Evolutionary conservation across 2,113 vertebrate species (phyloP).

Genomic region (Accipiter cooperii): DNA sequence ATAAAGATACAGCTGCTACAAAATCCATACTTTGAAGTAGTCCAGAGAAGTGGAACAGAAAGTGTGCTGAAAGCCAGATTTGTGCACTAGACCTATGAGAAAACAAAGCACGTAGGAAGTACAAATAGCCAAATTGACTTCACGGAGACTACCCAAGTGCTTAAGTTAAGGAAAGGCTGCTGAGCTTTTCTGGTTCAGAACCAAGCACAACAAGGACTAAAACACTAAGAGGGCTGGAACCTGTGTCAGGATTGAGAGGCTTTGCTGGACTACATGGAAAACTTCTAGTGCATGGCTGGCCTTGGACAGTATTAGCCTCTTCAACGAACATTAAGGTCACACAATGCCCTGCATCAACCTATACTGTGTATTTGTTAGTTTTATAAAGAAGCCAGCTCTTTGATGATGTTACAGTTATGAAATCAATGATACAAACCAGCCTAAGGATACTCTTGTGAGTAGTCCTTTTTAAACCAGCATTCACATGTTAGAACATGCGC

Average conservation of each 20-base stretch:
- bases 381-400: neutral
- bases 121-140: neutral
- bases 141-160: neutral
- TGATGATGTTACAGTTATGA: neutral
- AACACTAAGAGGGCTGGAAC: neutral
- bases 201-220: neutral
- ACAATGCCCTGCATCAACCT: neutral
- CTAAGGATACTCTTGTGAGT: neutral
- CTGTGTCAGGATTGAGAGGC: neutral
- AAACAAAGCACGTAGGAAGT: neutral
- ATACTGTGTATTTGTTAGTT: neutral
- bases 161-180: neutral
- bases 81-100: neutral
- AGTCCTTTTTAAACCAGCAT: neutral
- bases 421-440: neutral
- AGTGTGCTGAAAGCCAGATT: neutral
- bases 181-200: neutral
- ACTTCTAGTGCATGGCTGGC: neutral
- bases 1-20: neutral
- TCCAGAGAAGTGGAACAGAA: neutral
- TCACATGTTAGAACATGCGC: accelerated
- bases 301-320: neutral
- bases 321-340: neutral
- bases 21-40: neutral
- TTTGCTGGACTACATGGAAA: neutral